A percentile compares a stretch with the other conserved stretches of the same genome.
Conservation (phyloP, 2,797 vertebrate genomes). For the Tachyglossus aculeatus region DNA sequence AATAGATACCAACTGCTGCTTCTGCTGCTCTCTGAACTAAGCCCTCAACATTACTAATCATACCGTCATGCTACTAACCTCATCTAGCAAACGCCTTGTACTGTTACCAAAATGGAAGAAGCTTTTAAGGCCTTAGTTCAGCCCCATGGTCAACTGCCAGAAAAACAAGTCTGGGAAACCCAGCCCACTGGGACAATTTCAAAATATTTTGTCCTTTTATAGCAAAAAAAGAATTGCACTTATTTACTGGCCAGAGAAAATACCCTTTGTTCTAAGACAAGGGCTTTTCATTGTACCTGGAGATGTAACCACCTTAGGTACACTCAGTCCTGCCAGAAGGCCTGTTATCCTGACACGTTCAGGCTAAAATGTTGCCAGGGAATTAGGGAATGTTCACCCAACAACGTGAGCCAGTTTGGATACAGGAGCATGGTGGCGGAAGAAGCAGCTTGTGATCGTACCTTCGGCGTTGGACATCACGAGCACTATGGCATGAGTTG, state of each 20-base stretch:
- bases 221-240: constrained; percentile 89
- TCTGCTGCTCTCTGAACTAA: constrained; percentile 33
- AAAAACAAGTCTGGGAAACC: constrained; percentile 70
- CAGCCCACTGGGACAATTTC: constrained; percentile 71
- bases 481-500: too few species aligned
- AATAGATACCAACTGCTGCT: constrained; percentile 34
- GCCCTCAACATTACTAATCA: constrained; percentile 49
- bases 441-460: too few species aligned
- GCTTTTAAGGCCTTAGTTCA: constrained; percentile 62
- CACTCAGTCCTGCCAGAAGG: constrained; percentile 10
- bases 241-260: constrained; percentile 77
- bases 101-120: constrained; percentile 74
- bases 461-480: too few species aligned
- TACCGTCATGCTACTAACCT: constrained; percentile 48
- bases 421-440: too few species aligned
- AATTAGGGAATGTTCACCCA: too few species aligned
- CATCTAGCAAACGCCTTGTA: constrained; percentile 56
- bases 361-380: too few species aligned
- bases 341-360: too few species aligned
- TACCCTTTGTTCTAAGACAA: constrained; percentile 56
- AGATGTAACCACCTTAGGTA: constrained; percentile 30
- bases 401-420: too few species aligned
- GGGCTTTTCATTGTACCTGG: constrained; percentile 50
- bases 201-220: constrained; percentile 90
- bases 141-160: constrained; percentile 66